Base-by-base conservation (phyloP, 2,797 vertebrate species). In the Crax fasciolata region DNA sequence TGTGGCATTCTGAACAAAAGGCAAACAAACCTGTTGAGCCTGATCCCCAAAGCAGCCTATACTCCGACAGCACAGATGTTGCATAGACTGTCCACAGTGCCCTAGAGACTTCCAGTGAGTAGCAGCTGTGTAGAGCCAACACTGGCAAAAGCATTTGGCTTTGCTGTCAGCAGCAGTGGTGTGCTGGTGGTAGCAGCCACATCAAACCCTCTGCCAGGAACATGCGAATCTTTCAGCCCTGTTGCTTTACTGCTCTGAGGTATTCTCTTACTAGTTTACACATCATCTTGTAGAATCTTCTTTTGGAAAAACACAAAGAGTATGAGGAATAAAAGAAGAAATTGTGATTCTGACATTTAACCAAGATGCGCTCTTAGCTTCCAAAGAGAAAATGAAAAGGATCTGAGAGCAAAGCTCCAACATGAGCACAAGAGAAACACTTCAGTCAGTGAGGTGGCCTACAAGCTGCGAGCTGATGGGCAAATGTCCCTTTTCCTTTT, bases 371-470 rank as follows among this genome's bases (percentile, higher is more conserved):
- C 86, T 76, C 84, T 88, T 52, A 48, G 80, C 81, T 90, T 96
- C 77, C 91, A 86, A 76, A 92, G 43, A 87, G 72, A 89, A 85
- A 81, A 38, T 3, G 13, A 27, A 32, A 55, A 85, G 75, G 87
- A 82, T 65, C 30, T 70, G 61, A 95, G 95, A 95, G 57, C 46
- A 90, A 86, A 74, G 25, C 58, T 80, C 84, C 78, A 87, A 75
- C 58, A 84, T 49, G 81, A 85, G 58, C 84, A 62, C 28, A 65
- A 58, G 67, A 92, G 38, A 39, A 61, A 32, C 87, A 85, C 58
- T 92, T 77, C 39, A 89, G 63, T 88, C 75, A 44, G 58, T 38
- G 46, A 89, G 46, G 65, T 44, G 73, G 65, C 58, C 43, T 81
- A 28, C 54, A 67, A 84, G 62, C 46, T 67, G 32, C 54, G 30